Conservation (phyloP, 2,888 invertebrate genomes). For the Sipha maydis region DNA sequence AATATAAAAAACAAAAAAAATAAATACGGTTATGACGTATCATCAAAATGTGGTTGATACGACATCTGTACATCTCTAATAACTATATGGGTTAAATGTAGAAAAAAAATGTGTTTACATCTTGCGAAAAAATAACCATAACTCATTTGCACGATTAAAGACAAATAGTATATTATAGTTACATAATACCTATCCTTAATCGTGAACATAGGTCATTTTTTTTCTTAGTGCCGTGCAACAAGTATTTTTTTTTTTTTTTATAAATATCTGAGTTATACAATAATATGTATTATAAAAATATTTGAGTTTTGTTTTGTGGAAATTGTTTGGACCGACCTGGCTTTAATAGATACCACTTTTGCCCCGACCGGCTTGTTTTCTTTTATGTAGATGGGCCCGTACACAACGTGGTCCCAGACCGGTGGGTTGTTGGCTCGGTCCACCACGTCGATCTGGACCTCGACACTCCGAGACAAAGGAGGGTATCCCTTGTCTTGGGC, state of each 20-base stretch:
- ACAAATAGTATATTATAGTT: conserved; percentile 8
- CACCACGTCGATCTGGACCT: conserved; percentile 98
- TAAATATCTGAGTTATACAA: background rate
- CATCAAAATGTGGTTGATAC: conserved; percentile 8
- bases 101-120: conserved; percentile 55
- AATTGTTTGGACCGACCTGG: conserved; percentile 82
- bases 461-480: conserved; percentile 94
- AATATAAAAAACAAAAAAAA: conserved; percentile 41
- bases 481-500: conserved; percentile 98
- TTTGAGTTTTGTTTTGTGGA: conserved; percentile 34
- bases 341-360: conserved; percentile 97
- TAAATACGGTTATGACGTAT: conserved; percentile 15
- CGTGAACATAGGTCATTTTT: background rate
- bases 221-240: conserved; percentile 45
- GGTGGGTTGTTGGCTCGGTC: conserved; percentile 97
- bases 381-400: conserved; percentile 96
- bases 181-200: background rate
- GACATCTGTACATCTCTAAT: conserved; percentile 39
- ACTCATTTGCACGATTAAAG: conserved; percentile 7
- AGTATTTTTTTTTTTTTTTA: background rate
- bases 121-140: conserved; percentile 54
- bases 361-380: conserved; percentile 98
- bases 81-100: conserved; percentile 34
- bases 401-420: conserved; percentile 95
- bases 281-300: background rate